A percentile compares a stretch with the other conserved stretches of the same genome.
Evolutionary conservation across 2,888 invertebrate species (phyloP).

Genomic region (Platypus cylindrus): DNA sequence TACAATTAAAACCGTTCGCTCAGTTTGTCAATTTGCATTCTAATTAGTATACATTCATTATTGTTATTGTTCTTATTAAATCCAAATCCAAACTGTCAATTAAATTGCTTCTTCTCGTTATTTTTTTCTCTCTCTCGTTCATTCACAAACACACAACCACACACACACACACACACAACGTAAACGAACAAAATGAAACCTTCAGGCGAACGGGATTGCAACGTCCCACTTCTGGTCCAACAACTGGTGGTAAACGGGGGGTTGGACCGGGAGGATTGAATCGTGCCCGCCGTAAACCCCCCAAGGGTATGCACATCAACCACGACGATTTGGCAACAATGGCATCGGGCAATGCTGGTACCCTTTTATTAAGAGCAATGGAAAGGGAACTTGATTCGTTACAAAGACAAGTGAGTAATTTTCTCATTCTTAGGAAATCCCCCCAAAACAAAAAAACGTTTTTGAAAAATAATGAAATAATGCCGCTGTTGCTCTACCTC

Average conservation of each 20-base stretch:
- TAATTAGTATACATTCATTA: no score
- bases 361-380: slow-evolving; percentile 79
- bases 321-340: slow-evolving; percentile 91
- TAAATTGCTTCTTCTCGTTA: no score
- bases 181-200: slow-evolving; percentile 3
- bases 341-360: slow-evolving; percentile 63
- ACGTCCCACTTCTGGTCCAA: slow-evolving; percentile 59
- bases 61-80: no score
- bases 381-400: slow-evolving; percentile 89
- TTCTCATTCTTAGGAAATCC: no score
- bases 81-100: no score
- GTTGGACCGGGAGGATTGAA: slow-evolving; percentile 30
- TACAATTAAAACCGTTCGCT: no score
- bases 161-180: no score
- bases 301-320: slow-evolving; percentile 94
- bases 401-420: slow-evolving; percentile 88
- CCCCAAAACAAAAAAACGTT: no score
- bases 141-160: no score
- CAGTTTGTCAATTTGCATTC: no score
- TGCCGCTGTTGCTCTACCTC: slow-evolving; percentile 4
- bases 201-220: slow-evolving; percentile 66
- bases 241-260: slow-evolving; percentile 11
- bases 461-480: no score
- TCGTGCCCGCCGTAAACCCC: slow-evolving; percentile 73
- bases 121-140: neutral